Evolutionary conservation across 1,140 invertebrate genomes (phyloP), one percentile per base, ranked within the genome.

Genomic region (Drosophila orosa): DNA sequence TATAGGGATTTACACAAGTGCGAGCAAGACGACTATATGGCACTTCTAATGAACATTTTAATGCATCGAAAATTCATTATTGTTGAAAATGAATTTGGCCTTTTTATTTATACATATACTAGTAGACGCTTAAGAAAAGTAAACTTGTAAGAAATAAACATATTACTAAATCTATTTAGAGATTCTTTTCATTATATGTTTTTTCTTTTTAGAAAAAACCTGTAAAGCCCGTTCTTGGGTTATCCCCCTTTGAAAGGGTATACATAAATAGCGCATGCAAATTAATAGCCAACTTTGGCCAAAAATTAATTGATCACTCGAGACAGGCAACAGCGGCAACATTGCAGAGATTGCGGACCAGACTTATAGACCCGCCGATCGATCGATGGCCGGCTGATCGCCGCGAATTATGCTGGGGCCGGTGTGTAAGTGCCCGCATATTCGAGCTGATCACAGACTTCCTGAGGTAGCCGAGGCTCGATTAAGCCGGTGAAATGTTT

Each of bases 281-380:
- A 86, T 86, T 86, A 89, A 89, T 86, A 79, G 84, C 56, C 77
- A 63, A 86, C 67, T 86, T 78, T 80, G 67, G 62, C 77, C 80
- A 79, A 84, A 86, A 89, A 82, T 87, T 87, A 87, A 87, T 87
- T 87, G 83, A 87, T 87, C 83, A 87, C 72, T 82, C 59, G 47
- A 72, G 84, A 87, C 79, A 89, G 81, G 73, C 25, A 60, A 60
- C 56, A 35, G 33, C 45, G 29, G 44, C 22, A 29, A n/a, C 29
- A 60, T 54, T 65, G 55, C 48, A 25, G 68, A 81, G 75, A 86
- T 86, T 85, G 78, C 78, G 54, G 63, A 56, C 58, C 63, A 63
- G 67, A 62, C 74, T 45, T 58, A 63, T 48, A 48, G 74, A 77
- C 73, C 50, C 39, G 62, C 31, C 74, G 58, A 86, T 82, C 80